These are phyloP conservation scores for Villa cingulata DNA, from an alignment of 2,888 invertebrate genomes.

Conservation along the genomic window DNA sequence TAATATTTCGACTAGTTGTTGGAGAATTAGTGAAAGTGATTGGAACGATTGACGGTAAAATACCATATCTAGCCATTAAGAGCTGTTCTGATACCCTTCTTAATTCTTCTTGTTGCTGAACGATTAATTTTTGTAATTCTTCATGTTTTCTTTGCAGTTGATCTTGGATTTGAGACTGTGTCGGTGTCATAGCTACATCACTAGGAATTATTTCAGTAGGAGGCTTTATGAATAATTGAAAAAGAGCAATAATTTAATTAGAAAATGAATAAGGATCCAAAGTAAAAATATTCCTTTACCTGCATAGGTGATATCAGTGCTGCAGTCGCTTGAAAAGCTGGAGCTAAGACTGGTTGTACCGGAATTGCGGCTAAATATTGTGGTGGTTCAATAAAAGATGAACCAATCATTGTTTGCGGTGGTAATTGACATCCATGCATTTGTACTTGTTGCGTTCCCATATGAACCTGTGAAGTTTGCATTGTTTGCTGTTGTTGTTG, in stretches of 20 bases:
- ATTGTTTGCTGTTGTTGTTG: conserved; percentile 19
- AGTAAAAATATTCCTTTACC: no score
- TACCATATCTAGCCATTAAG: conserved; percentile 63
- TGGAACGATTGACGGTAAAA: conserved; percentile 37
- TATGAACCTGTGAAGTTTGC: conserved; percentile 19
- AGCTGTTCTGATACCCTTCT: conserved; percentile 76
- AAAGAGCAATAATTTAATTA: no score
- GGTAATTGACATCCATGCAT: conserved; percentile 5
- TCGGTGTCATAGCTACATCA: conserved; percentile 40
- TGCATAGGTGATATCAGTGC: conserved; percentile 30
- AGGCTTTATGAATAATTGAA: background rate
- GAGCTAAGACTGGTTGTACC: conserved; percentile 42
- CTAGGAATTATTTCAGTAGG: conserved; percentile 23
- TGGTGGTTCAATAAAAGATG: conserved; percentile 35
- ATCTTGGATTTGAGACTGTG: conserved; percentile 50
- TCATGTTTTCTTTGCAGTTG: conserved; percentile 72
- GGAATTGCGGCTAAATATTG: conserved; percentile 46
- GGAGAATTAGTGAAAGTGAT: conserved; percentile 5
- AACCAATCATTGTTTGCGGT: conserved; percentile 20
- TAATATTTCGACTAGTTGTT: conserved; percentile 3
- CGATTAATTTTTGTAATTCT: conserved; percentile 69
- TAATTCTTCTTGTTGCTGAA: conserved; percentile 75
- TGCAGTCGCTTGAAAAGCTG: conserved; percentile 36
- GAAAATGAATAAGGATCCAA: no score
- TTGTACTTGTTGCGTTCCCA: conserved; percentile 16